Evolutionary conservation across 2,888 invertebrate species (phyloP).

Genomic region (Lycocerus yunnanus): DNA sequence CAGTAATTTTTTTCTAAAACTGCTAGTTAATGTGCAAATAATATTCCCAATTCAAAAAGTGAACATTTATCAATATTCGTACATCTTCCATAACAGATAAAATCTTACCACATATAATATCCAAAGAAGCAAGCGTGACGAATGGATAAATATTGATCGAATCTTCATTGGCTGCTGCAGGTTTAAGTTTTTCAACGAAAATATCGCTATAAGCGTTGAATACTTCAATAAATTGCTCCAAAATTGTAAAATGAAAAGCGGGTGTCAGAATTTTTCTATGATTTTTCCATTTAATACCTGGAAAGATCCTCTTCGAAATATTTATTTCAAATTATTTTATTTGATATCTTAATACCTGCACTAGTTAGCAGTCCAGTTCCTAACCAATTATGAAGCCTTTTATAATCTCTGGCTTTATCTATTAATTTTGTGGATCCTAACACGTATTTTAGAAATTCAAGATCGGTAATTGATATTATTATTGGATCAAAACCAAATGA

Average conservation of each 20-base stretch:
- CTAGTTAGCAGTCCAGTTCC: conserved; percentile 50
- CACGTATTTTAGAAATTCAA: conserved; percentile 36
- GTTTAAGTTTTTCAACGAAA: conserved; percentile 60
- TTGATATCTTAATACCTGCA: conserved; percentile 41
- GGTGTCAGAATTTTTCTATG: conserved; percentile 76
- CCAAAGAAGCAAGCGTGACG: conserved; percentile 64
- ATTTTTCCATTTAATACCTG: conserved; percentile 65
- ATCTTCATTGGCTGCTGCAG: conserved; percentile 51
- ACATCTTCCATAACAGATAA: no score
- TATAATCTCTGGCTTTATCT: conserved; percentile 47
- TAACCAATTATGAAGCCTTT: conserved; percentile 48
- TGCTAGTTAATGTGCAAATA: no score
- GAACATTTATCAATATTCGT: no score
- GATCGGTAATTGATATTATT: conserved; percentile 29
- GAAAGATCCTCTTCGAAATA: not conserved
- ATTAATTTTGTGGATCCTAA: conserved; percentile 43
- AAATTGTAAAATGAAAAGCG: conserved; percentile 77
- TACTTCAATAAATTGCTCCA: conserved; percentile 72
- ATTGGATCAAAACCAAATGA: conserved; percentile 22
- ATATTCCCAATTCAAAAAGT: no score
- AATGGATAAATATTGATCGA: conserved; percentile 65
- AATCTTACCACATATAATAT: conserved; percentile 67
- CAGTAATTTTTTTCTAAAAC: no score
- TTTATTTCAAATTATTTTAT: not conserved
- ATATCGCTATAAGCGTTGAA: conserved; percentile 68